These are phyloP conservation scores for Gnathonemus longibarbis DNA, from an alignment of 2,113 vertebrate species.

Conservation along the genomic window DNA sequence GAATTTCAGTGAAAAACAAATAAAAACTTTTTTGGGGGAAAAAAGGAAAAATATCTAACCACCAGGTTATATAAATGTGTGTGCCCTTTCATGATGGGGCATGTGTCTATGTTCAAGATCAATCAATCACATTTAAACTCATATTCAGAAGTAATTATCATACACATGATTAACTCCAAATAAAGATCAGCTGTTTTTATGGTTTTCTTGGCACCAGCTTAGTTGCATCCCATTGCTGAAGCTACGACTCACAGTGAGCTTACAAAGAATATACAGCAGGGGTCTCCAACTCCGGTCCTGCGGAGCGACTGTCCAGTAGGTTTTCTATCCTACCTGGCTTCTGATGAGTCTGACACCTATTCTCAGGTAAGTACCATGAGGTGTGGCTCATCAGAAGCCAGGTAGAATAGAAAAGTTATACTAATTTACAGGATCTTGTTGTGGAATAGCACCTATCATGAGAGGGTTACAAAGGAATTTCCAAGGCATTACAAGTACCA, in stretches of 20 bases:
- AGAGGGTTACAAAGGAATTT: not conserved
- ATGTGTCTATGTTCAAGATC: not conserved
- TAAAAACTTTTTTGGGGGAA: not conserved
- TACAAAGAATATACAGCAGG: not conserved
- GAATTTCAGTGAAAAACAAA: not conserved
- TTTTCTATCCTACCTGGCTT: not conserved
- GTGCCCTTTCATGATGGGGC: not conserved
- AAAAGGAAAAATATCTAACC: not conserved
- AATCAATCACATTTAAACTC: not conserved
- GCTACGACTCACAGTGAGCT: not conserved
- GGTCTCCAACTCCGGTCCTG: not conserved
- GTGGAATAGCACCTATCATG: not conserved
- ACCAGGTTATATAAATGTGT: not conserved
- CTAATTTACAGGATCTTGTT: not conserved
- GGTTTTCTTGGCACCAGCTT: not conserved
- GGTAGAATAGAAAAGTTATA: not conserved
- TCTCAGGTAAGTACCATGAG: not conserved
- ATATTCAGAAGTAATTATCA: not conserved
- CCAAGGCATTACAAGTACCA: not conserved
- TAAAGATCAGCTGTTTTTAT: not conserved
- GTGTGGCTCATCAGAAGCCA: not conserved
- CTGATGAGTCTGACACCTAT: not conserved
- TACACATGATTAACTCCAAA: not conserved
- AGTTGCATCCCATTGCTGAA: not conserved
- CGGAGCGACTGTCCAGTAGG: not conserved